These are phyloP conservation scores for Haliclystus octoradiatus DNA, from an alignment of 30 jellyfish, hydroid and myxozoan genomes.

Conservation along the genomic window DNA sequence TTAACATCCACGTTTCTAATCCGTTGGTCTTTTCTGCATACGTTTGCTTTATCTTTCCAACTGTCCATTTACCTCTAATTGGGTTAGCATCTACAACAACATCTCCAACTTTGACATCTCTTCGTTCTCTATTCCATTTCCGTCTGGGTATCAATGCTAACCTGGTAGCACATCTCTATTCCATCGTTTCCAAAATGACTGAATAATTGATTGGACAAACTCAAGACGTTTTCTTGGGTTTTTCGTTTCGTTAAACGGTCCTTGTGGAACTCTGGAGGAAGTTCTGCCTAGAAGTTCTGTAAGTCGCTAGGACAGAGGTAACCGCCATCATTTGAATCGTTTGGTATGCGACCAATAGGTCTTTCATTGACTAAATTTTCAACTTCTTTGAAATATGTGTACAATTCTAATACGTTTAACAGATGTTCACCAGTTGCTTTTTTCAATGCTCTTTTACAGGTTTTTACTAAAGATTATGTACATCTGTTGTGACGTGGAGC, in stretches of 20 bases:
- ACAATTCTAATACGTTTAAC: conserved; percentile 48
- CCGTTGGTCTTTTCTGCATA: conserved; percentile 45
- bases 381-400: too few relatives aligned
- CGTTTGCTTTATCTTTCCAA: conserved; percentile 28
- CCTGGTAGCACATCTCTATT: conserved; percentile 56
- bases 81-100: too few relatives aligned
- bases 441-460: conserved; percentile 27
- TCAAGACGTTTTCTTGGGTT: too few relatives aligned
- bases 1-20: too few relatives aligned
- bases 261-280: too few relatives aligned
- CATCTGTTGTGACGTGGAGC: conserved; percentile 43
- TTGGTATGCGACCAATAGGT: conserved; percentile 54
- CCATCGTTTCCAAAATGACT: conserved; percentile 52
- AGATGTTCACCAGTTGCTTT: conserved; percentile 28
- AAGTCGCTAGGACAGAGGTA: conserved; percentile 59
- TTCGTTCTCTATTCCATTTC: too few relatives aligned
- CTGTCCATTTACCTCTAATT: too few relatives aligned
- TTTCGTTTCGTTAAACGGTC: too few relatives aligned
- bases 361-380: too few relatives aligned
- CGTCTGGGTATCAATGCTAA: too few relatives aligned
- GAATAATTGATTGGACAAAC: conserved; percentile 44
- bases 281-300: conserved; percentile 68
- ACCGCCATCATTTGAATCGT: conserved; percentile 55
- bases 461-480: conserved; percentile 53
- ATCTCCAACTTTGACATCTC: too few relatives aligned